Evolutionary conservation across 1,140 invertebrate genomes (phyloP), one percentile per base, ranked within the genome.

Genomic region (Coenobita brevimanus): DNA sequence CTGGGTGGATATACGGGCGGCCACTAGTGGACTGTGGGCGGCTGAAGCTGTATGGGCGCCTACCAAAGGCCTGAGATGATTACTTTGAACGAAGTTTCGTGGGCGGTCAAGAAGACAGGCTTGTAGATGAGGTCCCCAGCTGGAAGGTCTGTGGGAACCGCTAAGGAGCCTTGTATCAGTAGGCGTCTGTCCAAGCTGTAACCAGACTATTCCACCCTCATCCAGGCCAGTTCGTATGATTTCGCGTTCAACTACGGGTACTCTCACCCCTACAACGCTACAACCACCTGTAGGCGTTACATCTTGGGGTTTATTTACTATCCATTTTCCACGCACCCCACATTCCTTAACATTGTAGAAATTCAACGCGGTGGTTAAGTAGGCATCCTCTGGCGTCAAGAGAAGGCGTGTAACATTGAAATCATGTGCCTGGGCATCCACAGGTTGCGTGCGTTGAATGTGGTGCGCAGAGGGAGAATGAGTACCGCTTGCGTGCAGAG

Each of bases 41-140:
- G 84, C 54, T 24, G 75, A 87, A n/a, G 84, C 84, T 3, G 76
- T 81, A 21, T 76, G 84, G 33, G 84, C 84, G 15, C 84, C 84
- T 30, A 87, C 64, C 60, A 87, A 71, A 1, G 84, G 84, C 41
- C n/a, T 36, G 64, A 87, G 76, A 57, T 24, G 15, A 50, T 87
- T 87, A 46, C 79, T 46, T 3, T 71, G 46, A n/a, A 67, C 73
- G 43, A 30, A 36, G 41, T 69, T 43, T 15, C 10, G 67, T 15
- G 30, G 21, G 17, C 36, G 41, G 43, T 87, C 79, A 15, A 30
- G 76, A 27, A 62, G 60, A 33, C 84, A 87, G 38, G 73, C 67
- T 46, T 69, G 30, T 17, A 87, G 76, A 6, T 38, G 54, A 3
- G 84, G 75, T 4, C 84, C 84, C 84, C 84, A 87, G 76, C 84